Base-by-base conservation (phyloP, 2,888 invertebrate species). In the Octonoba sinensis region DNA sequence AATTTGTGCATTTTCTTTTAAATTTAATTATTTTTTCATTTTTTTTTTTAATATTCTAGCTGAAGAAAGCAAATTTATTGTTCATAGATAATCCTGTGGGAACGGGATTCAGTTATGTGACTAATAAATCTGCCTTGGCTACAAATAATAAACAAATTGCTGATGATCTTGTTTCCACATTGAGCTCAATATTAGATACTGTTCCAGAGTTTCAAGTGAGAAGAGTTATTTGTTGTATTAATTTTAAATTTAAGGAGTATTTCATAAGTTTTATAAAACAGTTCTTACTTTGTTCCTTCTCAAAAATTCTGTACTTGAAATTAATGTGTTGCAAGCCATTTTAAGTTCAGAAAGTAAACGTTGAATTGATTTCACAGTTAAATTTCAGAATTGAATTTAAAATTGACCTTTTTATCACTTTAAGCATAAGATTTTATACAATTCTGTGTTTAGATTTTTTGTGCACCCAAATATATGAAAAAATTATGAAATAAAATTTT, bases 11-110 rank as follows among this genome's bases (percentile, higher is more conserved):
- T 36, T 36, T 3, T 36, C 36, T 36, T 36, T 3, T 36, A 36
- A 36, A 6, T 8, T 36, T n/a, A n/a, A 8, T 36, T 3, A 11
- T 8, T 36, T 3, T 36, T 16, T 54, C 20, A 18, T n/a, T 60
- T 1, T 60, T 24, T 77, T 22, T 44, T 11, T 44, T 78, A 66
- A n/a, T 22, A 93, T 79, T 79, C 12, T 44, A 93, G 93, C 91
- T 93, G 0, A 92, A 92, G 71, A 91, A 93, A 84, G 94, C 93
- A 87, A 96, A 95, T 88, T 91, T 96, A 0, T 89, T 96, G 16
- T 96, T 95, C 87, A 92, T 96, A 71, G 96, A 96, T 87, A 96
- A 95, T 88, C 96, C 96, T 1, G 96, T 96, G 0, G 96, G 96
- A 15, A 91, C 93, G 11, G 96, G 96, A 0, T 96, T 91, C 89